Base-by-base conservation (phyloP, 2,797 vertebrate species). In the Clangula hyemalis region DNA sequence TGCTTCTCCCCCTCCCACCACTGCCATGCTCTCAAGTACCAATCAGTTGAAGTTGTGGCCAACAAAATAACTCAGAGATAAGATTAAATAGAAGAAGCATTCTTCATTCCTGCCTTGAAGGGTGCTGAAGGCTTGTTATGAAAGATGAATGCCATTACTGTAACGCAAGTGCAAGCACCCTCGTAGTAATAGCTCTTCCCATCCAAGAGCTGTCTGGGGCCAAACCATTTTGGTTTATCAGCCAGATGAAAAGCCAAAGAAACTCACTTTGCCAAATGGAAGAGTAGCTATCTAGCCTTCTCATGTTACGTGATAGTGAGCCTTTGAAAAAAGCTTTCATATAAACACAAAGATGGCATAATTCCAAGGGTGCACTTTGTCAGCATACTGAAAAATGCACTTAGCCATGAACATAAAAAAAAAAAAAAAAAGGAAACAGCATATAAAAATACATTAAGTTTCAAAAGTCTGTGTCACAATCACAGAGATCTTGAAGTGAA, bases 121-220 rank as follows among this genome's bases (percentile, higher is more conserved):
- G 56, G 30, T 81, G 51, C 30, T 81, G 83, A 81, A 72, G 51
- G 6, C 58, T 88, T 76, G 19, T 89, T 94, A 61, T 54, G 68
- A 58, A 85, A 66, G 57, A 51, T 0, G 2, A 85, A 90, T 79
- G 24, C 25, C 12, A 14, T 49, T 49, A 36, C 54, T 70, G 10
- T 85, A 82, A 53, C 36, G 27, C 12, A 74, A 19, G 8, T 1
- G 0, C 21, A 71, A 58, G 19, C 12, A n/a, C 28, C 13, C 39
- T 49, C 43, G 18, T 54, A 38, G 32, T 43, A 72, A 38, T 34
- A 41, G 27, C 10, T 65, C 36, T 77, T 77, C 11, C 34, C 1
- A 5, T 14, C 17, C 38, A 85, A 47, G 51, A 72, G 6, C 28
- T 87, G 72, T 53, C 10, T 0, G 0, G 3, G 1, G 47, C 68